These are phyloP conservation scores for Cuniculus paca DNA, from an alignment of 2,797 vertebrate species.

Conservation along the genomic window DNA sequence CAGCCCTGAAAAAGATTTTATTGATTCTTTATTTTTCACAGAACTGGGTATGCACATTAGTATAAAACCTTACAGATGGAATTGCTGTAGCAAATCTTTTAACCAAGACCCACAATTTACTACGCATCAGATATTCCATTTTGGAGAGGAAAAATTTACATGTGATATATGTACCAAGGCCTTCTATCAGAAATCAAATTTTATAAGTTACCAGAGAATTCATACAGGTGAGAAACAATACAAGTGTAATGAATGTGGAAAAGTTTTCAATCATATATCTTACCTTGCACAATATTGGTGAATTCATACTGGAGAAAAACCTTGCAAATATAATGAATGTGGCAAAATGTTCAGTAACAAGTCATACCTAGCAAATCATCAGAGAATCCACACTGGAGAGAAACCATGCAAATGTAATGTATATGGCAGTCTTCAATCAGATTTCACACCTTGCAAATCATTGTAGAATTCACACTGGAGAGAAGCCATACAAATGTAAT, in stretches of 20 bases:
- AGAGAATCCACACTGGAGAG: constrained; percentile 33
- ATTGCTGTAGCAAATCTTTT: neutral
- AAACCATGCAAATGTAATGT: constrained; percentile 15
- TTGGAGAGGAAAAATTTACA: neutral
- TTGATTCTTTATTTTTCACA: neutral
- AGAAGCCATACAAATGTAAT: constrained; percentile 37
- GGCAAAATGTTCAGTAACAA: neutral
- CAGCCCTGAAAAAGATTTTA: neutral
- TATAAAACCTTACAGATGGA: neutral
- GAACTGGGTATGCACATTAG: neutral
- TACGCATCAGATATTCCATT: neutral
- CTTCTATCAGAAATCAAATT: neutral
- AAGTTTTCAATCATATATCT: neutral
- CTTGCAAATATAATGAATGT: neutral
- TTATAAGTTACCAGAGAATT: neutral
- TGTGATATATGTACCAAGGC: neutral
- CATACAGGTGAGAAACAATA: neutral
- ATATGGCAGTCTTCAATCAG: neutral
- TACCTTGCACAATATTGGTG: neutral
- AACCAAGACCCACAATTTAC: neutral
- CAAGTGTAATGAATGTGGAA: neutral
- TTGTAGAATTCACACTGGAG: constrained; percentile 52
- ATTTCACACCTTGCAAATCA: constrained; percentile 39
- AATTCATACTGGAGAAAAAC: neutral
- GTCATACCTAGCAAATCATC: constrained; percentile 66